Evolutionary conservation across 1,140 invertebrate species (phyloP), one percentile per base, ranked within the genome.

Genomic region (Drosophila jambulina): DNA sequence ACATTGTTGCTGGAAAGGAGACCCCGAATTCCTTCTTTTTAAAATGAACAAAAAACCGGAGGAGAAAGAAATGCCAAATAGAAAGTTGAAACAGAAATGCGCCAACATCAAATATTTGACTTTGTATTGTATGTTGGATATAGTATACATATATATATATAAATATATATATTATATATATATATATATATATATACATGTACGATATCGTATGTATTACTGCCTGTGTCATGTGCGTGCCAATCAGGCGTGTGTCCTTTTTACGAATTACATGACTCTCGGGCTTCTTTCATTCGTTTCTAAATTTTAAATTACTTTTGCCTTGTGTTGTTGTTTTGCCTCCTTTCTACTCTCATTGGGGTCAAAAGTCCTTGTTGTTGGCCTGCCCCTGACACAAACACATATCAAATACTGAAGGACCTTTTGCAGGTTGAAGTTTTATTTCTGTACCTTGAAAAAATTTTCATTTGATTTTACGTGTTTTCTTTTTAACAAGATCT

Each of bases 251-350:
- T 88, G 65, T 80, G 84, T 86, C 80, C 84, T 70, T 86, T 84
- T 64, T 51, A 36, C 36, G 56, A 67, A 34, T 59, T 72, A 46
- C 48, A 53, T 15, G 40, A 46, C 56, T 46, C 53, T 61, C 56
- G 19, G 48, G 69, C 43, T 27, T 23, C 58, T 78, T 80, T 59
- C 65, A 58, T 83, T 72, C 68, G 69, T 84, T 88, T 75, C 72
- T 72, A 78, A 80, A 87, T 88, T 87, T 87, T 88, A 87, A 87
- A 87, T 87, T 88, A 78, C 84, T 64, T 88, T 87, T 80, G 72
- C 53, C 54, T 36, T 71, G 64, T 48, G 75, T 72, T 48, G 49
- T 59, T 43, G 59, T 77, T 46, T 34, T 23, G 51, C 38, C 43
- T 62, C 48, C 51, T 56, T 38, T 23, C 32, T 54, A 9, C 2